Evolutionary conservation across 2,888 invertebrate genomes (phyloP), one percentile per base, ranked within the genome.

Genomic region (Dromius quadrimaculatus): DNA sequence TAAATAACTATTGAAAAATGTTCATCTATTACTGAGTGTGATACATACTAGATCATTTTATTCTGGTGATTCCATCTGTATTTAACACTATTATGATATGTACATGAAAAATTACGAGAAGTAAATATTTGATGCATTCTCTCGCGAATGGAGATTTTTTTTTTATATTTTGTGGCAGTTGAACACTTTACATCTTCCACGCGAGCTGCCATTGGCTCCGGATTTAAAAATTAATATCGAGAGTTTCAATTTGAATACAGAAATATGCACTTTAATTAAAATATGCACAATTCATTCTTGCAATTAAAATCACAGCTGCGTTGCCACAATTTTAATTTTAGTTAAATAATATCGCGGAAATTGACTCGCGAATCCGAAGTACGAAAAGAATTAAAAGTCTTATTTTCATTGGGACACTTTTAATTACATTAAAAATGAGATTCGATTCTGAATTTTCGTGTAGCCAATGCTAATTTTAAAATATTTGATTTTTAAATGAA

Each of bases 301-400:
- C 68, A 68, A 68, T 68, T 68, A 68, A 68, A 68, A 68, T 68
- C 68, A 32, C 68, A 68, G 68, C 68, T 68, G 68, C 23, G 32
- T 57, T 68, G 68, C 59, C 59, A 68, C 68, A 68, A 32, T 68
- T 68, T 68, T 68, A 68, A 68, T 68, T 68, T 68, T 68, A 68
- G 68, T 68, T 68, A 68, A 68, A 68, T 68, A 68, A 68, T 65
- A 65, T 68, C 68, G 59, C 68, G 68, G 68, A 68, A 68, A 68
- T 68, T 68, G 68, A 68, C 68, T 68, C 59, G 68, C 22, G 68
- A 68, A 68, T 59, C 36, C 65, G 38, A 50, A 65, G 54, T 36
- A 38, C n/a, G 19, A 43, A 43, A 43, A 43, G 68, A 68, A 59
- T 68, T 68, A 59, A 59, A 68, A 68, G 23, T 68, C 68, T 68